phyloP scores from a whole-genome alignment of 2,888 invertebrate species.

The Morinoia aosen region DNA sequence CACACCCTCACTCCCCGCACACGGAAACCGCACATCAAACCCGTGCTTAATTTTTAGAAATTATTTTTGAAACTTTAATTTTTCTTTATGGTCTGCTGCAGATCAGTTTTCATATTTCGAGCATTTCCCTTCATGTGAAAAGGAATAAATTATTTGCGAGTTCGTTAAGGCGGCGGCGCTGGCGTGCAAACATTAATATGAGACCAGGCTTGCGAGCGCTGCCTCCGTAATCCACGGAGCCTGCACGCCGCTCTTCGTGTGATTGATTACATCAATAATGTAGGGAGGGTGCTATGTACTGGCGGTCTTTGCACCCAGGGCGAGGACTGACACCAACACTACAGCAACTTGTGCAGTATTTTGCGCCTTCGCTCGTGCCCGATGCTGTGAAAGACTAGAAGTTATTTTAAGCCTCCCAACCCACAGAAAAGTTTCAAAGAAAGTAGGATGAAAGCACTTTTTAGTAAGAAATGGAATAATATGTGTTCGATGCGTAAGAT shows the following conservation, averaged over 20 bases:
- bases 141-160: background rate
- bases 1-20: too few relatives aligned
- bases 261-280: constrained; percentile 32
- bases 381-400: background rate
- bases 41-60: too few relatives aligned
- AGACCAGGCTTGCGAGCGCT: background rate
- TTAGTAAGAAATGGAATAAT: too few relatives aligned
- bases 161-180: background rate
- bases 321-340: background rate
- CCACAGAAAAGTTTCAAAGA: too few relatives aligned
- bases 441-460: too few relatives aligned
- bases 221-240: constrained; percentile 38
- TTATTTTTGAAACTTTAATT: background rate
- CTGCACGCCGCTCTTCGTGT: background rate
- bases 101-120: background rate
- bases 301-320: background rate
- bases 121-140: background rate
- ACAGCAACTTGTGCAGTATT: background rate
- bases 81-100: background rate
- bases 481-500: too few relatives aligned
- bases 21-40: too few relatives aligned
- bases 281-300: constrained; percentile 5
- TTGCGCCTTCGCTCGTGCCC: background rate
- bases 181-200: constrained; percentile 14
- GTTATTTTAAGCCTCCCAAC: too few relatives aligned